Conservation (phyloP, 2,797 vertebrate species). For the Erethizon dorsatum region DNA sequence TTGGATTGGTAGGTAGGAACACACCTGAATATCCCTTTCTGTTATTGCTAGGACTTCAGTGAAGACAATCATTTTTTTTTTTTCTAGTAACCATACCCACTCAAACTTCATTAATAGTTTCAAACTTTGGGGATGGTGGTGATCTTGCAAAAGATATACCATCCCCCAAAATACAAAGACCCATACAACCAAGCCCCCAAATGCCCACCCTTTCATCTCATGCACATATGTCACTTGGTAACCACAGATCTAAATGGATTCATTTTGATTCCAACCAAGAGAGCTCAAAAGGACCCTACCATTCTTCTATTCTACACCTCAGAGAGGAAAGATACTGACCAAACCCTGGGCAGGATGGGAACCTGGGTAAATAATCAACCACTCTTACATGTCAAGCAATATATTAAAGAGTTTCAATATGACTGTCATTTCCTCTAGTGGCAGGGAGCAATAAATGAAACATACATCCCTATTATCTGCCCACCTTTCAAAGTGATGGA, state of each 20-base stretch:
- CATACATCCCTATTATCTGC: constrained; percentile 81
- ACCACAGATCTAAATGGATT: constrained; percentile 48
- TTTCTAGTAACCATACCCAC: neutral
- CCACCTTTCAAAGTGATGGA: constrained; percentile 83
- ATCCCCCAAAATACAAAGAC: neutral
- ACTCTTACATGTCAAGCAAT: constrained; percentile 63
- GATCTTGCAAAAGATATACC: constrained; percentile 52
- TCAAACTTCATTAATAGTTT: constrained; percentile 33
- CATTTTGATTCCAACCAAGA: constrained; percentile 39
- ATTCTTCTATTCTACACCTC: constrained; percentile 28
- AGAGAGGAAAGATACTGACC: constrained; percentile 40
- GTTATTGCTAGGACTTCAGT: constrained; percentile 2
- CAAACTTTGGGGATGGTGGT: neutral
- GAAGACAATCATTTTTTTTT: constrained; percentile 8
- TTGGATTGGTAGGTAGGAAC: neutral
- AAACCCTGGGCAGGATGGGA: neutral
- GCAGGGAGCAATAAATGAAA: constrained; percentile 82
- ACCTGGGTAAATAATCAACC: constrained; percentile 68
- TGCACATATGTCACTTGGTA: neutral
- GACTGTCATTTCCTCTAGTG: constrained; percentile 80
- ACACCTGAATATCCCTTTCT: neutral
- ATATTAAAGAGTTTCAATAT: constrained; percentile 77
- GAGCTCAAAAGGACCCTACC: neutral
- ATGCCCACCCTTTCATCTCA: neutral
- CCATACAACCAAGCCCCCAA: neutral